These are phyloP conservation scores for Neogale vison DNA, from an alignment of 2,113 vertebrate species.

Conservation along the genomic window DNA sequence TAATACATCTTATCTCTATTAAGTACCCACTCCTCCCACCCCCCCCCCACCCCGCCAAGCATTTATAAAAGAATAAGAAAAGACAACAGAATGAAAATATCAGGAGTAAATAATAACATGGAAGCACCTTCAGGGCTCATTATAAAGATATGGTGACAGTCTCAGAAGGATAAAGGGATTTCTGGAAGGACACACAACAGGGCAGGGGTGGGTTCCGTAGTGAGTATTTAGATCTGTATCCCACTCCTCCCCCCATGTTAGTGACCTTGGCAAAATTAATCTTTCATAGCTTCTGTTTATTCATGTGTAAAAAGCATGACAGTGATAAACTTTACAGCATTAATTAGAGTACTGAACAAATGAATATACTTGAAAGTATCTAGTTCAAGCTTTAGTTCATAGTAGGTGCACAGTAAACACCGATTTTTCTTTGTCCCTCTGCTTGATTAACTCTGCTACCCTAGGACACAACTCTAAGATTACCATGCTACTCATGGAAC, in stretches of 20 bases:
- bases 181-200: background rate
- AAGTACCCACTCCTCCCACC: too few relatives aligned
- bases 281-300: background rate
- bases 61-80: conserved; percentile 19
- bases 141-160: background rate
- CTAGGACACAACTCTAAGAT: background rate
- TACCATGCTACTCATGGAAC: background rate
- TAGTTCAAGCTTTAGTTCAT: background rate
- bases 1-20: background rate
- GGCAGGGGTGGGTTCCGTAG: background rate
- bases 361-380: background rate
- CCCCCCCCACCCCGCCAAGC: background rate
- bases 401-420: background rate
- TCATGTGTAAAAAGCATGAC: background rate
- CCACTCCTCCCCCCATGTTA: background rate
- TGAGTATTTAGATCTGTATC: background rate
- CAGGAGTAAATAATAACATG: background rate
- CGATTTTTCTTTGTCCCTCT: background rate
- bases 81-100: background rate
- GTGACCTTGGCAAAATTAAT: background rate
- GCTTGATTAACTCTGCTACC: background rate
- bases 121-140: background rate
- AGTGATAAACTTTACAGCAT: background rate
- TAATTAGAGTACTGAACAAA: conserved; percentile 1
- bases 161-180: background rate